phyloP scores from a whole-genome alignment of 2,113 vertebrate species.

The Actinemys pallida region DNA sequence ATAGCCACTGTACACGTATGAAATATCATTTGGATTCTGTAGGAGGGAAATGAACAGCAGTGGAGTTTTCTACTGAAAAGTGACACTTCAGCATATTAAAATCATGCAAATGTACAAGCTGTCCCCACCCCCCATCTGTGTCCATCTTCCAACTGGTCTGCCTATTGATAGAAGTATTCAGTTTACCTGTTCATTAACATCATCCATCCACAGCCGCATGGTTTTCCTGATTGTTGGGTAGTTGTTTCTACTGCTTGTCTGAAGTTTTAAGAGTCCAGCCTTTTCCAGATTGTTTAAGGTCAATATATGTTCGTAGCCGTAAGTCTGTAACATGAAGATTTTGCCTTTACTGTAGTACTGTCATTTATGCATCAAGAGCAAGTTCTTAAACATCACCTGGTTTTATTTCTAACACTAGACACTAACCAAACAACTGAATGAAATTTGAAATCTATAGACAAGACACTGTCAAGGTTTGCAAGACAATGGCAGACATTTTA shows the following conservation, averaged over 20 bases:
- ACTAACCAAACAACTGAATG: not conserved
- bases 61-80: not conserved
- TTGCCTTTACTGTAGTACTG: not conserved
- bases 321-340: conserved; percentile 83
- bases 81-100: not conserved
- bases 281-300: conserved; percentile 96
- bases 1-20: conserved; percentile 97
- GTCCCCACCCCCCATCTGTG: not conserved
- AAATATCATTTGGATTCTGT: conserved; percentile 97
- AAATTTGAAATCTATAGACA: not conserved
- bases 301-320: conserved; percentile 94
- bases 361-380: not conserved
- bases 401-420: too few relatives aligned
- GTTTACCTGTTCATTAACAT: conserved; percentile 94
- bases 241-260: conserved; percentile 90
- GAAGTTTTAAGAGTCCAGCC: conserved; percentile 89
- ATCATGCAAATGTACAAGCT: fast-evolving
- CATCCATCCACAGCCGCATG: conserved; percentile 97
- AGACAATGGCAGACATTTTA: not conserved
- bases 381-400: not conserved
- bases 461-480: not conserved
- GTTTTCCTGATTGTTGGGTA: conserved; percentile 97
- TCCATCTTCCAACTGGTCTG: too few relatives aligned
- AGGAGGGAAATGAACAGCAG: not conserved
- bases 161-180: fast-evolving